These are phyloP conservation scores for Spilosoma lubricipeda DNA, from an alignment of 2,888 invertebrate species.

Conservation along the genomic window DNA sequence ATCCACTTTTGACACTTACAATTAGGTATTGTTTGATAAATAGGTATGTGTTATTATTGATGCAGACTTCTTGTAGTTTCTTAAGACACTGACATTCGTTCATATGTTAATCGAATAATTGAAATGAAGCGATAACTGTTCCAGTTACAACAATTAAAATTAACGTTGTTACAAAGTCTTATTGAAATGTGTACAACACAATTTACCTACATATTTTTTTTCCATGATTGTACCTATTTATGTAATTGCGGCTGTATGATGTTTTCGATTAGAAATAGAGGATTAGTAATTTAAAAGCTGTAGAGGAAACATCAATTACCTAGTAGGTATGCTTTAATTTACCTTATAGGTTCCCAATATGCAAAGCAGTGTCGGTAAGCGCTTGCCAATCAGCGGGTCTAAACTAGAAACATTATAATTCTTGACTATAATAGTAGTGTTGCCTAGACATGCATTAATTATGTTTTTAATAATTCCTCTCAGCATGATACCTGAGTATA, in stretches of 20 bases:
- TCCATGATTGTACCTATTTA: neutral
- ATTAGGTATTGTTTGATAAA: no score
- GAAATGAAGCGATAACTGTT: neutral
- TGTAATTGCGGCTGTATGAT: neutral
- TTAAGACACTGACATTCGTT: neutral
- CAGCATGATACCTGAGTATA: neutral
- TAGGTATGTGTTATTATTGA: no score
- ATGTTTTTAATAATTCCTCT: neutral
- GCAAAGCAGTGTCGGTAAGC: neutral
- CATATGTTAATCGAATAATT: neutral
- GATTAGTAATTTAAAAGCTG: no score
- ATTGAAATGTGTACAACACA: neutral
- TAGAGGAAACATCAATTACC: neutral
- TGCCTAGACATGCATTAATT: neutral
- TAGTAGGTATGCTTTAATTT: neutral
- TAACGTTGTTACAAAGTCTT: neutral
- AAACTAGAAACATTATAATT: neutral
- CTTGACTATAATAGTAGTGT: neutral
- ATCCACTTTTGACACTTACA: no score
- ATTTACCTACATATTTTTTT: neutral
- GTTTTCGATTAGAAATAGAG: neutral
- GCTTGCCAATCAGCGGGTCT: neutral
- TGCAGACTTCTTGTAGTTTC: neutral
- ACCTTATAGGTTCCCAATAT: neutral
- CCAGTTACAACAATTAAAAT: neutral